A percentile compares a stretch with the other conserved stretches of the same genome.
phyloP scores from a whole-genome alignment of 1,140 invertebrate species.

The Subanguina moxae region DNA sequence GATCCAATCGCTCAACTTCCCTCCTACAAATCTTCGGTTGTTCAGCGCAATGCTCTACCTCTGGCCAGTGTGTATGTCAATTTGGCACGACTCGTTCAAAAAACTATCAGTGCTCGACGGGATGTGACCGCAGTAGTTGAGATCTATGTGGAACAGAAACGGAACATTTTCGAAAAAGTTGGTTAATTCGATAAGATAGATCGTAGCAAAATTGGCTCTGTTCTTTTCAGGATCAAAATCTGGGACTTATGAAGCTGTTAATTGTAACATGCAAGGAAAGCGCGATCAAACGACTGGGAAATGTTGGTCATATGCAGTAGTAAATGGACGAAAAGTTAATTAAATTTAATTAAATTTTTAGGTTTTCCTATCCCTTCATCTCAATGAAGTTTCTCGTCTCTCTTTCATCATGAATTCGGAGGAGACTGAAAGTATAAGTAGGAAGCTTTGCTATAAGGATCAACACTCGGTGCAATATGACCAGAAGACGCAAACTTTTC shows the following conservation, averaged over 20 bases:
- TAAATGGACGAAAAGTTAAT: not conserved
- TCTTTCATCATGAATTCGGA: slow-evolving; percentile 8
- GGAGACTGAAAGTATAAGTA: slow-evolving; percentile 15
- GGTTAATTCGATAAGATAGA: not conserved
- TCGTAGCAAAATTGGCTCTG: too few relatives aligned
- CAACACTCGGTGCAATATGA: slow-evolving; percentile 22
- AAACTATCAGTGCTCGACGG: not conserved
- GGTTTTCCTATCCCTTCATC: slow-evolving; percentile 31
- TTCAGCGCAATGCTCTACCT: slow-evolving; percentile 16
- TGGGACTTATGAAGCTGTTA: slow-evolving; percentile 27
- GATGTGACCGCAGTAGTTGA: slow-evolving; percentile 18
- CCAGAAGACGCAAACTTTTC: slow-evolving; percentile 21
- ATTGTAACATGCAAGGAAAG: slow-evolving; percentile 27
- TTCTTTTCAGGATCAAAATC: slow-evolving; percentile 30
- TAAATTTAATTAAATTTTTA: slow-evolving; percentile 8
- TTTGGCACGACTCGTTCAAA: slow-evolving; percentile 18
- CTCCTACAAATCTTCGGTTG: slow-evolving; percentile 11
- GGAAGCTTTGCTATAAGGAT: slow-evolving; percentile 14
- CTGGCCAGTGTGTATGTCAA: slow-evolving; percentile 11
- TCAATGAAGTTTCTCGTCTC: slow-evolving; percentile 25
- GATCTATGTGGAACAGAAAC: slow-evolving; percentile 17
- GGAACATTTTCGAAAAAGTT: slow-evolving; percentile 10
- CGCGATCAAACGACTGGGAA: slow-evolving; percentile 29
- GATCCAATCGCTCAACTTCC: slow-evolving; percentile 17
- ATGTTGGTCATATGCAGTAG: slow-evolving; percentile 5